Evolutionary conservation across 2,797 vertebrate species (phyloP).

Genomic region (Saxicola maurus): DNA sequence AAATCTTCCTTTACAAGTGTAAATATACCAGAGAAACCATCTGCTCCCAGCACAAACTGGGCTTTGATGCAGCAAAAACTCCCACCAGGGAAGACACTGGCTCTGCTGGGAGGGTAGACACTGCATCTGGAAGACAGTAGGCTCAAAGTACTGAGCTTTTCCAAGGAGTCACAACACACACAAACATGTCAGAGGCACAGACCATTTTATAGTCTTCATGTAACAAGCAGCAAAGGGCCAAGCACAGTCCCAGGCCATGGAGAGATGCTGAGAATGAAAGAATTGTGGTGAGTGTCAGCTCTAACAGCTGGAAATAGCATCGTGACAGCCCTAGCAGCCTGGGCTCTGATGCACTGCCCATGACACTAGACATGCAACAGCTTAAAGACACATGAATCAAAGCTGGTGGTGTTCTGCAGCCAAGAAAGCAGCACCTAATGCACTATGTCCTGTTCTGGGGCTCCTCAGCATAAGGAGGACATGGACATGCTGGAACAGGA

Average conservation of each 20-base stretch:
- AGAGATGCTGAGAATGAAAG: background rate
- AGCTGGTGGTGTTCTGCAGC: background rate
- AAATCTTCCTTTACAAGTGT: constrained; percentile 41
- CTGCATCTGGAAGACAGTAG: constrained; percentile 11
- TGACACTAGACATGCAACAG: accelerated
- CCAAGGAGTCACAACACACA: background rate
- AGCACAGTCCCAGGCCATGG: background rate
- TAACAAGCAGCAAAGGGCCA: background rate
- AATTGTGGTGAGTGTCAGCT: background rate
- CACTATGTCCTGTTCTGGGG: background rate
- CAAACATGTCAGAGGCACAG: background rate
- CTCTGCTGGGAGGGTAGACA: background rate
- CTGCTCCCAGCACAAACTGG: background rate
- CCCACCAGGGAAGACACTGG: constrained; percentile 4
- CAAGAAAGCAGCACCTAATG: background rate
- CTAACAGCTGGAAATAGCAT: background rate
- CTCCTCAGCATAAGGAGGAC: background rate
- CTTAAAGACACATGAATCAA: accelerated
- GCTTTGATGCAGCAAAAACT: constrained; percentile 47
- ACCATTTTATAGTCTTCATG: background rate
- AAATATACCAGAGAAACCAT: constrained; percentile 51
- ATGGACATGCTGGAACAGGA: background rate
- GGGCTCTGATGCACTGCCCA: background rate
- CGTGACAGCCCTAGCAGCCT: accelerated
- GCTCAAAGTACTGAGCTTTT: background rate